phyloP scores from a whole-genome alignment of 2,888 invertebrate genomes.

The Ctenicera cuprea region DNA sequence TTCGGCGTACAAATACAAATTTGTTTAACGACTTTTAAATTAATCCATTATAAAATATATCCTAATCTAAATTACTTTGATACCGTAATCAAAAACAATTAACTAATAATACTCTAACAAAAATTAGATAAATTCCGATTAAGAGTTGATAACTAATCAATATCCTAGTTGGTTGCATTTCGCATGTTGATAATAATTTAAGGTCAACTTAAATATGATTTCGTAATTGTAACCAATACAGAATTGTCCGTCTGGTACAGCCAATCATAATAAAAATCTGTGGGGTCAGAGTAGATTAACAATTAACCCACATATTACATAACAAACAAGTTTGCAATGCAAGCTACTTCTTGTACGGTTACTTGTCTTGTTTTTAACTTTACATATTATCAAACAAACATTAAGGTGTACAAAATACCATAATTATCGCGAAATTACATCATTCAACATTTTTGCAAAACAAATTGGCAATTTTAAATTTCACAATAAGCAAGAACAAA shows the following conservation, averaged over 20 bases:
- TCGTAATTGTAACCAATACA: background rate
- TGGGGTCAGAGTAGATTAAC: constrained; percentile 16
- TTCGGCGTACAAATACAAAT: too few species aligned
- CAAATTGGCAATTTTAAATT: too few species aligned
- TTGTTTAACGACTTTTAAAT: too few species aligned
- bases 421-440: too few species aligned
- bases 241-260: background rate
- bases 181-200: background rate
- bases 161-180: too few species aligned
- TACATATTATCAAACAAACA: too few species aligned
- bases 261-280: constrained; percentile 10
- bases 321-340: background rate
- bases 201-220: background rate
- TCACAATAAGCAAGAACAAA: too few species aligned
- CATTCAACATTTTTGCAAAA: too few species aligned
- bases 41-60: too few species aligned
- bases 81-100: background rate
- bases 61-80: background rate
- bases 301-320: constrained; percentile 23
- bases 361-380: too few species aligned
- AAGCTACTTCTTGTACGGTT: background rate
- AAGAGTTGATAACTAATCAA: too few species aligned
- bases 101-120: background rate
- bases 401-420: too few species aligned
- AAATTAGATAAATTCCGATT: background rate